A percentile compares a stretch with the other conserved stretches of the same genome.
These are phyloP conservation scores for Myotis daubentonii DNA, from an alignment of 2,797 vertebrate genomes.

Conservation along the genomic window DNA sequence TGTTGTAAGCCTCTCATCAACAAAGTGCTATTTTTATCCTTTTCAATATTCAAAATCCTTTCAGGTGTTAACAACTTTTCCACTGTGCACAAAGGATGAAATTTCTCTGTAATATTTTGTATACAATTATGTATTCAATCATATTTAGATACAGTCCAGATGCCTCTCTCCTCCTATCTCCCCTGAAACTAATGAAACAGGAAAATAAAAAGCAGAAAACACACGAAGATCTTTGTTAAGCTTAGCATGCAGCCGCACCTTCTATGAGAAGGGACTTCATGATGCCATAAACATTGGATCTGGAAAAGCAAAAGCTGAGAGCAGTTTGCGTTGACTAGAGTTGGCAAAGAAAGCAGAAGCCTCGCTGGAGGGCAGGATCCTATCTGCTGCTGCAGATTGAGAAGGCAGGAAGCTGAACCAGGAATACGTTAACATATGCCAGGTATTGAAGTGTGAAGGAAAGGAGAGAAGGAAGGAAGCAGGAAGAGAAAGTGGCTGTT, in stretches of 20 bases:
- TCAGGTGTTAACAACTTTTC: slow-evolving; percentile 34
- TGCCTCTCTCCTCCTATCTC: not conserved
- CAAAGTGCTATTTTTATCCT: slow-evolving; percentile 27
- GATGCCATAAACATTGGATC: not conserved
- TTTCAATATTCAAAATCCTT: slow-evolving; percentile 41
- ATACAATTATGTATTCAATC: not conserved
- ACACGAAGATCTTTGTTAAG: not conserved
- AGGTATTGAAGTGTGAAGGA: not conserved
- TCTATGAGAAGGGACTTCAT: not conserved
- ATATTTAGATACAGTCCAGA: slow-evolving; percentile 12
- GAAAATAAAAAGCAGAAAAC: not conserved
- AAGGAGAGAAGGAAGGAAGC: not conserved
- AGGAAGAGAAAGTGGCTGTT: not conserved
- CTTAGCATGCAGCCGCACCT: not conserved
- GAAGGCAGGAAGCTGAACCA: not conserved
- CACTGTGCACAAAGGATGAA: not conserved
- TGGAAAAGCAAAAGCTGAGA: not conserved
- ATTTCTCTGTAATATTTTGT: slow-evolving; percentile 13
- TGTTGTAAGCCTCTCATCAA: slow-evolving; percentile 40
- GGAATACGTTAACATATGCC: not conserved
- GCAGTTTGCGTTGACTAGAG: not conserved
- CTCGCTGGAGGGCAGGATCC: not conserved
- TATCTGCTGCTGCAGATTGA: not conserved
- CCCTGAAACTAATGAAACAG: not conserved
- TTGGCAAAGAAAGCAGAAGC: not conserved